phyloP scores from a whole-genome alignment of 2,797 vertebrate species.

The Jordanella pulchra region DNA sequence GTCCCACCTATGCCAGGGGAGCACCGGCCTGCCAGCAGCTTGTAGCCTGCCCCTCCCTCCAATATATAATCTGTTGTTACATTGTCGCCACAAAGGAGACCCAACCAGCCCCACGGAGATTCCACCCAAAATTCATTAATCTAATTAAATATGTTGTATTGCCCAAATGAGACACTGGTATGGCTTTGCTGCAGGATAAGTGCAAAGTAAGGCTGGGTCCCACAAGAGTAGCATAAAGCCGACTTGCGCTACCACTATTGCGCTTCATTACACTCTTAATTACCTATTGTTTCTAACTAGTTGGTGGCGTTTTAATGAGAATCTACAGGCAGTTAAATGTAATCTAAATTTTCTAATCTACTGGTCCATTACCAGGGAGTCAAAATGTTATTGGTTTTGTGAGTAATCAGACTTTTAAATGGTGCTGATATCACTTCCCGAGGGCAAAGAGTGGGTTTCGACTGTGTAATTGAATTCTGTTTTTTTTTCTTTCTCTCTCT shows the following conservation, averaged over 20 bases:
- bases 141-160: conserved; percentile 99
- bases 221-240: conserved; percentile 92
- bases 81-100: conserved; percentile 92
- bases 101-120: conserved; percentile 91
- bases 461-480: conserved; percentile 83
- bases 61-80: conserved; percentile 98
- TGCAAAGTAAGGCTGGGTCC: conserved; percentile 96
- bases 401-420: conserved; percentile 88
- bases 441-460: conserved; percentile 75
- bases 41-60: conserved; percentile 69
- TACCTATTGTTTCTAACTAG: conserved; percentile 99
- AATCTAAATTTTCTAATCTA: conserved; percentile 88
- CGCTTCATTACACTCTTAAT: conserved; percentile 99
- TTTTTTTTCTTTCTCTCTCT: conserved; percentile 39
- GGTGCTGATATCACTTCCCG: conserved; percentile 80
- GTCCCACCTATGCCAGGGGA: conserved; percentile 76
- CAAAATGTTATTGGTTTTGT: conserved; percentile 88
- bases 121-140: conserved; percentile 97
- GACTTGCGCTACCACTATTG: conserved; percentile 91
- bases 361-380: conserved; percentile 84
- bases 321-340: conserved; percentile 88
- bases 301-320: conserved; percentile 99
- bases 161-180: conserved; percentile 95
- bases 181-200: conserved; percentile 99
- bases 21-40: conserved; percentile 87